phyloP scores from a whole-genome alignment of 1,140 invertebrate species.

The Vanessa atalanta region DNA sequence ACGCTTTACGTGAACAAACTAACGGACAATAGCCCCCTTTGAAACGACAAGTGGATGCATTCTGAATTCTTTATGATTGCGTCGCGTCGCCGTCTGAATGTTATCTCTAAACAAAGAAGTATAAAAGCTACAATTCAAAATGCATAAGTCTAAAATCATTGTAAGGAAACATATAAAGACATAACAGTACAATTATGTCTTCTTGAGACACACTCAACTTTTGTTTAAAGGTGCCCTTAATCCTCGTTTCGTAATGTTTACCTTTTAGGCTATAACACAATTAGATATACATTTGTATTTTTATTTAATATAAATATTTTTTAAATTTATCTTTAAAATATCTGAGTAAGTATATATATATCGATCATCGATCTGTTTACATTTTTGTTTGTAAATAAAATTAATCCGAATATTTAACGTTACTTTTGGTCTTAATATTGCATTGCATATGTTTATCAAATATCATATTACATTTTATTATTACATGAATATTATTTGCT shows the following conservation, averaged over 20 bases:
- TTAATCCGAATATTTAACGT: too few relatives aligned
- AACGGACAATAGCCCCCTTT: constrained; percentile 38
- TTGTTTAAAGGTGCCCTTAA: background rate
- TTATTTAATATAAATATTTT: too few relatives aligned
- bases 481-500: too few relatives aligned
- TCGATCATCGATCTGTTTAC: too few relatives aligned
- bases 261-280: background rate
- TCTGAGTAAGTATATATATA: too few relatives aligned
- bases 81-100: constrained; percentile 30
- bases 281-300: too few relatives aligned
- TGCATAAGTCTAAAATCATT: constrained; percentile 16
- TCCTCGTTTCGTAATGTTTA: background rate
- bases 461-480: too few relatives aligned
- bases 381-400: too few relatives aligned
- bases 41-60: constrained; percentile 40
- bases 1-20: constrained; percentile 39
- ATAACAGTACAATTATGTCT: background rate
- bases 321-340: too few relatives aligned
- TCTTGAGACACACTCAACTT: background rate
- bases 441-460: too few relatives aligned
- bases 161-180: background rate
- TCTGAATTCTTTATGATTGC: constrained; percentile 40
- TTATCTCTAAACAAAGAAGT: constrained; percentile 24
- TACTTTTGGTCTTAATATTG: too few relatives aligned
- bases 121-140: constrained; percentile 22